phyloP scores from a whole-genome alignment of 2,113 vertebrate species.

The Arvicanthis niloticus region DNA sequence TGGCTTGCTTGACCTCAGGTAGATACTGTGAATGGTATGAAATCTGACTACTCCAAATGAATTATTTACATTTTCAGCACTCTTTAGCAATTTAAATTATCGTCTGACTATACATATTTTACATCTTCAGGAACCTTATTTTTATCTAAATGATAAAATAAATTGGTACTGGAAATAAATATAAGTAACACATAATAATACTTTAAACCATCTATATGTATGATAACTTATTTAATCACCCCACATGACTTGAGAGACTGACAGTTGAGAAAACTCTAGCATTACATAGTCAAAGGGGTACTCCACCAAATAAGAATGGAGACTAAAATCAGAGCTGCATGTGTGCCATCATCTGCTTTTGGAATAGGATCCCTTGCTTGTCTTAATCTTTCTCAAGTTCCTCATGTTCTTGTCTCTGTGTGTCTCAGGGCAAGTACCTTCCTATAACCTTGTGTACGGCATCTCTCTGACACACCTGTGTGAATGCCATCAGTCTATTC shows the following conservation, averaged over 20 bases:
- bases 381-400: neutral
- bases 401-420: neutral
- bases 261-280: neutral
- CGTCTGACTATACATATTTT: conserved; percentile 1
- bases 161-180: neutral
- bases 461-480: neutral
- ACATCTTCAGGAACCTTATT: conserved; percentile 34
- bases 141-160: conserved; percentile 53
- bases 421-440: neutral
- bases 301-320: neutral
- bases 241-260: neutral
- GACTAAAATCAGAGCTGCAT: neutral
- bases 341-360: no score
- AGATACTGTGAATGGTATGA: conserved; percentile 10
- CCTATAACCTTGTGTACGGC: neutral
- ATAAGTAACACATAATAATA: neutral
- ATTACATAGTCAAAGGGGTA: neutral
- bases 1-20: conserved; percentile 31
- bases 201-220: neutral
- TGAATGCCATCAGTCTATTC: neutral
- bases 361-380: neutral
- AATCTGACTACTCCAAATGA: conserved; percentile 6
- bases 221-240: neutral
- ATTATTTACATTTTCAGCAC: conserved; percentile 56
- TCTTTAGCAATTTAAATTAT: conserved; percentile 71